Conservation (phyloP, 2,113 vertebrate genomes). For the Conger conger region DNA sequence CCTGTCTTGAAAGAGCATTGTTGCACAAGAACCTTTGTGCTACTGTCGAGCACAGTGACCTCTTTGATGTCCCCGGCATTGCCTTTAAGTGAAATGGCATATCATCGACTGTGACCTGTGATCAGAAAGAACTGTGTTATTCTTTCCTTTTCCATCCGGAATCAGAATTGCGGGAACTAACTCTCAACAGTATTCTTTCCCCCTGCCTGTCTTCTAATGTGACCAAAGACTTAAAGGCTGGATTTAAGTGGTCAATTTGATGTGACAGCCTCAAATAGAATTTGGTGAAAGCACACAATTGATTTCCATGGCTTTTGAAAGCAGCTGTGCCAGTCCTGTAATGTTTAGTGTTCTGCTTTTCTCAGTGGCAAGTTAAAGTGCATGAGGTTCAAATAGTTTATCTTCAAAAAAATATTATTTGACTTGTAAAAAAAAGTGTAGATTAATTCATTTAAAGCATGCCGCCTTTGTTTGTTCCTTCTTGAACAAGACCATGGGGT, state of each 20-base stretch:
- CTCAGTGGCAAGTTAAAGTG: constrained; percentile 13
- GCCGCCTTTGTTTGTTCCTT: constrained; percentile 16
- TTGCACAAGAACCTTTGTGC: neutral
- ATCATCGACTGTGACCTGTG: neutral
- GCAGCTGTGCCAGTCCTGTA: constrained; percentile 17
- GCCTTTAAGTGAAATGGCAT: neutral
- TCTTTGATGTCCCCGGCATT: neutral
- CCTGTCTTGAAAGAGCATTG: neutral
- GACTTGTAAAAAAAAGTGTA: neutral
- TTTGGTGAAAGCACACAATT: constrained; percentile 38
- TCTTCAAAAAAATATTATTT: neutral
- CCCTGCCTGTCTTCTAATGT: neutral
- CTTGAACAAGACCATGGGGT: constrained; percentile 26
- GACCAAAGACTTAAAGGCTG: neutral
- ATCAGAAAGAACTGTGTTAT: constrained; percentile 3
- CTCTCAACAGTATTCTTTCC: neutral
- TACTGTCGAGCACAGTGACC: neutral
- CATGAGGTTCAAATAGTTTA: constrained; percentile 21
- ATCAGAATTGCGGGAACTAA: neutral
- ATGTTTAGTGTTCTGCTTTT: constrained; percentile 28
- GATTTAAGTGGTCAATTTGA: constrained; percentile 11
- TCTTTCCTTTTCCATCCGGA: neutral
- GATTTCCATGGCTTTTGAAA: neutral
- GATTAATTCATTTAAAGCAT: constrained; percentile 23
- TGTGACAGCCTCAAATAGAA: constrained; percentile 28